These are phyloP conservation scores for Tinea trinotella DNA, from an alignment of 2,888 invertebrate species.

Conservation along the genomic window DNA sequence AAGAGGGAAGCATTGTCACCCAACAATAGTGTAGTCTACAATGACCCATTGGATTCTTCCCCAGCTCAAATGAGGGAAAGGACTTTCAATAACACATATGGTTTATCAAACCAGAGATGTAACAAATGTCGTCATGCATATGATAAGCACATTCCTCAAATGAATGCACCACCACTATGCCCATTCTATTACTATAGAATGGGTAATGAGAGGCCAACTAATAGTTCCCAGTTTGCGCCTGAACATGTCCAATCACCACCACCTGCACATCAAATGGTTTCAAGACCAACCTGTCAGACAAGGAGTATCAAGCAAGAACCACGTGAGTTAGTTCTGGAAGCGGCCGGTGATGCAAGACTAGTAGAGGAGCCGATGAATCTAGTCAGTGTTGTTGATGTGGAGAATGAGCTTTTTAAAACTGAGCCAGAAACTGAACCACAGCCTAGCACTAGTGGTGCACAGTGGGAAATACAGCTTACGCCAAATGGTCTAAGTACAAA, in stretches of 20 bases:
- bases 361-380: not conserved
- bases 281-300: not conserved
- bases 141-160: not conserved
- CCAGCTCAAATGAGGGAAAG: slow-evolving; percentile 23
- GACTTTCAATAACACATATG: not conserved
- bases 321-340: not conserved
- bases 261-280: not conserved
- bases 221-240: no score
- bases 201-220: not conserved
- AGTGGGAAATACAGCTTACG: no score
- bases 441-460: not conserved
- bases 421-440: slow-evolving; percentile 22
- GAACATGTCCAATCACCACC: not conserved
- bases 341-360: not conserved
- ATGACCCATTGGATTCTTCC: slow-evolving; percentile 35
- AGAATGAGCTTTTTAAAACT: slow-evolving; percentile 37
- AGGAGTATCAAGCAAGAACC: not conserved
- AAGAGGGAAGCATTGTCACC: slow-evolving; percentile 33
- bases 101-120: not conserved
- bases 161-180: not conserved
- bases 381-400: slow-evolving; percentile 31
- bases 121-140: not conserved
- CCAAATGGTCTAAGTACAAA: no score
- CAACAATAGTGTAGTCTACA: no score
- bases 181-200: not conserved